A percentile compares a stretch with the other conserved stretches of the same genome.
phyloP scores from a whole-genome alignment of 2,797 vertebrate species.

The Lycodopsis pacificus region DNA sequence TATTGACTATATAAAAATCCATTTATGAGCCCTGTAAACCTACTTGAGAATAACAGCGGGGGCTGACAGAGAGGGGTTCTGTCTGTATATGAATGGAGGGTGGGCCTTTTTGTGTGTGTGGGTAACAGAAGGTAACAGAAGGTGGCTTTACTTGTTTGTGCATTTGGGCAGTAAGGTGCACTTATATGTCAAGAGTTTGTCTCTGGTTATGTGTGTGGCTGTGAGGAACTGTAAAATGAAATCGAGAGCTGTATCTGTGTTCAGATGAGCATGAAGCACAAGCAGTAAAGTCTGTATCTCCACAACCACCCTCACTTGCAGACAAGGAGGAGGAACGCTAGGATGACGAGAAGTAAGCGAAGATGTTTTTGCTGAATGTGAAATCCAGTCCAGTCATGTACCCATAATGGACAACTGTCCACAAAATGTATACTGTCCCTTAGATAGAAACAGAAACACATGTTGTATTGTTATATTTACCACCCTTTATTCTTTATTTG shows the following conservation, averaged over 20 bases:
- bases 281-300: slow-evolving; percentile 23
- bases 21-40: slow-evolving; percentile 74
- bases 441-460: background rate
- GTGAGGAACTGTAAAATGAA: slow-evolving; percentile 40
- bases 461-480: background rate
- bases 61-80: slow-evolving; percentile 43
- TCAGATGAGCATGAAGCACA: slow-evolving; percentile 33
- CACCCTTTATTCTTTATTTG: background rate
- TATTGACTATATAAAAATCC: slow-evolving; percentile 71
- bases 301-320: background rate
- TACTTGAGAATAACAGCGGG: slow-evolving; percentile 66
- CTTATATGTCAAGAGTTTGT: slow-evolving; percentile 52
- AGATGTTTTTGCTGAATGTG: slow-evolving; percentile 5
- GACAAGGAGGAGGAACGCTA: background rate
- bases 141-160: slow-evolving; percentile 56
- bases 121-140: slow-evolving; percentile 55
- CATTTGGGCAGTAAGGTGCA: slow-evolving; percentile 47
- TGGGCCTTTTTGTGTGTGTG: slow-evolving; percentile 23
- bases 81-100: slow-evolving; percentile 53
- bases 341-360: background rate
- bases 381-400: background rate
- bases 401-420: background rate
- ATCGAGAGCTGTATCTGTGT: slow-evolving; percentile 26
- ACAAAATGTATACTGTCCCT: no score
- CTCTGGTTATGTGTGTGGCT: slow-evolving; percentile 44